Conservation (phyloP, 2,113 vertebrate genomes). For the Alaudala cheleensis region DNA sequence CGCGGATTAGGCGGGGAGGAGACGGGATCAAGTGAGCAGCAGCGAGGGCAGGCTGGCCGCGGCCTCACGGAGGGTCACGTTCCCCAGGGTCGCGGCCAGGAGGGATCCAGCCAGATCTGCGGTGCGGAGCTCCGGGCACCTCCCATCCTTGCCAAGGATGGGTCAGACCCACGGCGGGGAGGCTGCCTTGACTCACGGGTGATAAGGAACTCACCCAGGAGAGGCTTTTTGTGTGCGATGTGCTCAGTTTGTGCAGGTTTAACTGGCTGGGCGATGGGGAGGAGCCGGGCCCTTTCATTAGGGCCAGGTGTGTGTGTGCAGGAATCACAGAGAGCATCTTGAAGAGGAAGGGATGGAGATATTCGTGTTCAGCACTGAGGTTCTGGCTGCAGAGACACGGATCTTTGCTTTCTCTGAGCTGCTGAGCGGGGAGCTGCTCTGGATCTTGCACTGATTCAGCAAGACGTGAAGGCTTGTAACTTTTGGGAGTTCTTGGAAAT, state of each 20-base stretch:
- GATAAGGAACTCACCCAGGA: slow-evolving; percentile 11
- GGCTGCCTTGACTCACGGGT: not conserved
- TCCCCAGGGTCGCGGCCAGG: accelerated
- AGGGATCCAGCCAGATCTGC: not conserved
- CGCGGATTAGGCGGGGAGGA: not conserved
- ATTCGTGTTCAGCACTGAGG: accelerated
- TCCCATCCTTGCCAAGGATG: not conserved
- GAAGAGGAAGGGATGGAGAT: not conserved
- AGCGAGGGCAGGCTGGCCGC: not conserved
- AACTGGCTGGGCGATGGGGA: not conserved
- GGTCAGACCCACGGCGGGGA: not conserved
- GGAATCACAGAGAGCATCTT: not conserved
- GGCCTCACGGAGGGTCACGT: not conserved
- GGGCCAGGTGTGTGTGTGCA: not conserved
- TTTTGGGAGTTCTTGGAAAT: not conserved
- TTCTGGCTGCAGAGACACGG: not conserved
- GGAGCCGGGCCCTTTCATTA: not conserved
- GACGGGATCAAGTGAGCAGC: slow-evolving; percentile 36
- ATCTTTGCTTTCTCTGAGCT: not conserved
- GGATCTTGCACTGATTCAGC: not conserved
- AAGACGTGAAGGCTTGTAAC: not conserved
- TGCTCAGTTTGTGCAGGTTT: not conserved
- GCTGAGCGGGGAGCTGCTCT: not conserved
- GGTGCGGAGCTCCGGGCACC: not conserved
- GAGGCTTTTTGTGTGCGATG: not conserved